A percentile compares a stretch with the other conserved stretches of the same genome.
Conservation (phyloP, 2,888 invertebrate genomes). For the Sinopyrophorus schimmeli region DNA sequence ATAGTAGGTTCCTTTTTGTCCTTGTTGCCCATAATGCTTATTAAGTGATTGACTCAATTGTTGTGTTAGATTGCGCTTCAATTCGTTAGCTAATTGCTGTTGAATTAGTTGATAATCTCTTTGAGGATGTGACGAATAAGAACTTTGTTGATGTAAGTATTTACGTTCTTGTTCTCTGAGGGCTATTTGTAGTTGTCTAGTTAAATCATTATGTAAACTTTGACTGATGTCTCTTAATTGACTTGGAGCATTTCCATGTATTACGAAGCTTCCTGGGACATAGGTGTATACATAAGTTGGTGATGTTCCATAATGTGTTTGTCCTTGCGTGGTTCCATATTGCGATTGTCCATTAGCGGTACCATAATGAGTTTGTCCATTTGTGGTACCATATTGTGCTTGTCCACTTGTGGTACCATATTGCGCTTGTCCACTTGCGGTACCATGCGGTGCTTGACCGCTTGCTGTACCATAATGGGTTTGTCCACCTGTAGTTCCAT, state of each 20-base stretch:
- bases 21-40: slow-evolving; percentile 38
- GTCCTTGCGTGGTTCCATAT: not conserved
- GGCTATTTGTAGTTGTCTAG: slow-evolving; percentile 45
- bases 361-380: too few relatives aligned
- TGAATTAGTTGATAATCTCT: slow-evolving; percentile 39
- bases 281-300: slow-evolving; percentile 6
- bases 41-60: slow-evolving; percentile 42
- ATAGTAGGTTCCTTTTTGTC: slow-evolving; percentile 37
- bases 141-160: slow-evolving; percentile 32
- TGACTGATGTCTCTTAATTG: slow-evolving; percentile 32
- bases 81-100: slow-evolving; percentile 47
- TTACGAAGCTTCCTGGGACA: slow-evolving; percentile 14
- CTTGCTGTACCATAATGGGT: slow-evolving; percentile 1
- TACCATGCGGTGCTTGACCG: slow-evolving; percentile 1
- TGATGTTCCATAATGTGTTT: not conserved
- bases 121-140: slow-evolving; percentile 27
- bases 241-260: slow-evolving; percentile 13
- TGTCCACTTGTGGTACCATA: not conserved
- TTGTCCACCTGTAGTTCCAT: not conserved
- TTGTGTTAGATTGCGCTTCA: slow-evolving; percentile 49
- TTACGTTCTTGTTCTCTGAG: slow-evolving; percentile 31
- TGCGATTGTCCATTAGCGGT: too few relatives aligned
- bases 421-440: not conserved
- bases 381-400: too few relatives aligned
- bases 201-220: slow-evolving; percentile 34